Evolutionary conservation across 2,797 vertebrate genomes (phyloP).

Genomic region (Halcyon badia): DNA sequence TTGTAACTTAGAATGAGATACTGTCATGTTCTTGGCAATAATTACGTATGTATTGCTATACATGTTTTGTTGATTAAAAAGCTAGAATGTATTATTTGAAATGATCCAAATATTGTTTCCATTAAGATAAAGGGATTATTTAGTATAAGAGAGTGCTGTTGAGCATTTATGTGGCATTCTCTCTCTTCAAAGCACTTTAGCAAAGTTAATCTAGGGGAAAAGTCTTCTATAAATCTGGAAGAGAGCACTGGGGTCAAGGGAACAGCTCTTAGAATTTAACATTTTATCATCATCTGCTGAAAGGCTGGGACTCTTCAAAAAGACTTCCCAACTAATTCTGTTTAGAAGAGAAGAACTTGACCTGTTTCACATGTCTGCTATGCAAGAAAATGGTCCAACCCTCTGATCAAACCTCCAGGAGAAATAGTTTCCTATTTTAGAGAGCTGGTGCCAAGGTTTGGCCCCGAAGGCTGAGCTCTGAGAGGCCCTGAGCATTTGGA

Average conservation of each 20-base stretch:
- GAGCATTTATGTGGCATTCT: background rate
- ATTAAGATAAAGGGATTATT: slow-evolving; percentile 46
- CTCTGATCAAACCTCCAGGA: background rate
- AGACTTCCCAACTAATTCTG: background rate
- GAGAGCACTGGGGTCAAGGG: background rate
- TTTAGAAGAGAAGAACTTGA: background rate
- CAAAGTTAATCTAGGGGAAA: background rate
- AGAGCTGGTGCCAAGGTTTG: background rate
- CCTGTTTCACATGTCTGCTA: background rate
- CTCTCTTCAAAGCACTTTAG: slow-evolving; percentile 1
- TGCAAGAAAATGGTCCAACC: background rate
- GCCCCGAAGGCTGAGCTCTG: background rate
- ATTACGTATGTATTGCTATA: background rate
- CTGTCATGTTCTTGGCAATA: background rate
- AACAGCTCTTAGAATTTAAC: background rate
- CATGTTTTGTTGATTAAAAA: slow-evolving; percentile 33
- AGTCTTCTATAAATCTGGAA: background rate
- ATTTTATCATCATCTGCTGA: background rate
- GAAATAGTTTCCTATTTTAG: background rate
- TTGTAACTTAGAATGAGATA: slow-evolving; percentile 18
- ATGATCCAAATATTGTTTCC: slow-evolving; percentile 17
- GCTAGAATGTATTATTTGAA: slow-evolving; percentile 18
- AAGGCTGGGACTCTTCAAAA: background rate
- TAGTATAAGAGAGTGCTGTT: background rate
- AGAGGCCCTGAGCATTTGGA: background rate